Evolutionary conservation across 2,113 vertebrate genomes (phyloP), one percentile per base, ranked within the genome.

Genomic region (Rattus rattus): DNA sequence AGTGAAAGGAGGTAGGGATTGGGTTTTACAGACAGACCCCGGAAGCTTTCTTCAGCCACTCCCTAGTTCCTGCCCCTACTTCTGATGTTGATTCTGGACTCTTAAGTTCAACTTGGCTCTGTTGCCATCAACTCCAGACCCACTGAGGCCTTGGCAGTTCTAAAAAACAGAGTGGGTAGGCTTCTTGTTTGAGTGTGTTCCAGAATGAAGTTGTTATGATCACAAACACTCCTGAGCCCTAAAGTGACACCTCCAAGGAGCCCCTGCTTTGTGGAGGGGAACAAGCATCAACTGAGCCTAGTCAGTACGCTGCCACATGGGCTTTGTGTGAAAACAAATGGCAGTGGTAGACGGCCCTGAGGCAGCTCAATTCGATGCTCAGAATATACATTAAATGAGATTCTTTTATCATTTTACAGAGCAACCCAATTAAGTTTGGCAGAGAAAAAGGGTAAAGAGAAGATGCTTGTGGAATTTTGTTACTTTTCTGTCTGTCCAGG

Each of bases 131-230:
- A 19, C 36, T 92, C n/a, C 67, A 88, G 49, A 97, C 90, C 95
- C 94, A 94, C 89, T 95, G 95, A 98, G 92, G 89, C 92, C 95
- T 98, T 96, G 96, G 52, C 19, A 97, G 97, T 95, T 97, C 97
- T 85, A 96, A 96, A 97, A 93, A 43, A 95, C 94, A 49, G 95
- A 94, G 95, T 92, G 94, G 96, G 96, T 96, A 96, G 96, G 94
- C 96, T 98, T 98, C 97, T 98, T 97, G 83, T 95, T 61, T 47
- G 84, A 98, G 92, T 96, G 83, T 96, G 89, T 92, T 97, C 94
- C 97, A 98, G 96, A 91, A 94, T 98, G 96, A 98, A 98, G 98
- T 97, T 88, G 86, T 97, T 98, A 96, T 98, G 97, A 98, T 98
- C 97, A 97, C 96, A 98, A 96, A 95, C 85, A 70, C 94, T 97